phyloP scores from a whole-genome alignment of 2,113 vertebrate genomes.

The Tenrec ecaudatus region DNA sequence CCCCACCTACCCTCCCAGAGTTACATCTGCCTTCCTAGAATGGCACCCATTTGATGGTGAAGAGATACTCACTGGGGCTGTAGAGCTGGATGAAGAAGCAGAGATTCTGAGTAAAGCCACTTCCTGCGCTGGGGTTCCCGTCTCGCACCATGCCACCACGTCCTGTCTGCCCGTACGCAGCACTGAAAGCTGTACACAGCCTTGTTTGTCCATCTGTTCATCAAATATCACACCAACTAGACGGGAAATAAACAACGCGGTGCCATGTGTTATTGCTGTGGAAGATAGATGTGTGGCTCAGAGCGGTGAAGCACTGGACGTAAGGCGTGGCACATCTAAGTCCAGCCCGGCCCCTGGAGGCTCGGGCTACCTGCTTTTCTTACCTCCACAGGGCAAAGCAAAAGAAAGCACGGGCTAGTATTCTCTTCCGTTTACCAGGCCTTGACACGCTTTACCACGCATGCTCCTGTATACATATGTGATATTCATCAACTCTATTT shows the following conservation, averaged over 20 bases:
- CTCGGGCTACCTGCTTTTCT: neutral
- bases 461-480: neutral
- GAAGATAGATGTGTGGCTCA: neutral
- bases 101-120: neutral
- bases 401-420: neutral
- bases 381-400: neutral
- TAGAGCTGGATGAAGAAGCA: neutral
- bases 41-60: conserved; percentile 54
- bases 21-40: conserved; percentile 67
- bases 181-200: neutral
- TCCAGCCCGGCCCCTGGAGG: neutral
- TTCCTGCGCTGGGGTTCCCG: conserved; percentile 5
- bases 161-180: conserved; percentile 17
- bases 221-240: neutral
- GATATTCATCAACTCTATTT: conserved; percentile 23
- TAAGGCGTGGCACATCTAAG: neutral
- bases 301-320: neutral
- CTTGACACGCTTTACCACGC: neutral
- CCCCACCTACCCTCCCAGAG: neutral
- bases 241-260: neutral
- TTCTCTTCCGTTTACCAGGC: neutral
- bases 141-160: neutral
- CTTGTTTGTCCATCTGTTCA: neutral
- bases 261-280: neutral
- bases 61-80: conserved; percentile 50